Conservation (phyloP, 2,797 vertebrate species). For the Danio tinwini region DNA sequence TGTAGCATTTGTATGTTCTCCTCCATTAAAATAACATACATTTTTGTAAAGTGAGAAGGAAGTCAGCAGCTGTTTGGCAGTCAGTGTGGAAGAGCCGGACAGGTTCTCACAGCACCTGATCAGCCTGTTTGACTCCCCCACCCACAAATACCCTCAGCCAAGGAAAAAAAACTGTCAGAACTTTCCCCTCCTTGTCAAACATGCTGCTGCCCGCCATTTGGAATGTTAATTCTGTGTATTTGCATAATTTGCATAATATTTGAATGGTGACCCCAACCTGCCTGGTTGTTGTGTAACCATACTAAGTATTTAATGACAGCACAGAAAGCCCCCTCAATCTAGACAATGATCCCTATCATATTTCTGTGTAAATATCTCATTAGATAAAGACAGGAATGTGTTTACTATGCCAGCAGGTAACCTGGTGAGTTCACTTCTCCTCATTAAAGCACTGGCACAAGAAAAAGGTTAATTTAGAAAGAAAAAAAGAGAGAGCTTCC, state of each 20-base stretch:
- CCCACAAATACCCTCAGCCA: neutral
- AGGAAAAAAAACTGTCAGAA: conserved; percentile 31
- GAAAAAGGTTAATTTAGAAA: conserved; percentile 44
- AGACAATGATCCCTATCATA: conserved; percentile 16
- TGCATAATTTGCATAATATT: conserved; percentile 67
- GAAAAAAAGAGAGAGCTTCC: conserved; percentile 33
- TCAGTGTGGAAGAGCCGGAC: neutral
- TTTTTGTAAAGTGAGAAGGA: neutral
- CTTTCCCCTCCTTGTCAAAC: conserved; percentile 21
- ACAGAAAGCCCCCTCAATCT: conserved; percentile 35
- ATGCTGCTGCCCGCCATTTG: conserved; percentile 31
- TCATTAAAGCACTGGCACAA: conserved; percentile 32
- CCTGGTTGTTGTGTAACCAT: conserved; percentile 51
- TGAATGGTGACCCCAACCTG: conserved; percentile 53
- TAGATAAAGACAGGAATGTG: conserved; percentile 25
- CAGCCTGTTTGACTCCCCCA: conserved; percentile 21
- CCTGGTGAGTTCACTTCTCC: conserved; percentile 29
- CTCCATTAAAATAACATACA: neutral
- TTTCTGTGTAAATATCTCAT: conserved; percentile 31
- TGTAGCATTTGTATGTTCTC: neutral
- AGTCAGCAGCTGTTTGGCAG: neutral
- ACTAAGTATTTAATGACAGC: conserved; percentile 6
- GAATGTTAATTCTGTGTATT: conserved; percentile 62
- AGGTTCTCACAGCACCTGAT: conserved; percentile 2
- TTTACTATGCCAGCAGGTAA: conserved; percentile 28